These are phyloP conservation scores for Sylvia borin DNA, from an alignment of 2,797 vertebrate species.

Conservation along the genomic window DNA sequence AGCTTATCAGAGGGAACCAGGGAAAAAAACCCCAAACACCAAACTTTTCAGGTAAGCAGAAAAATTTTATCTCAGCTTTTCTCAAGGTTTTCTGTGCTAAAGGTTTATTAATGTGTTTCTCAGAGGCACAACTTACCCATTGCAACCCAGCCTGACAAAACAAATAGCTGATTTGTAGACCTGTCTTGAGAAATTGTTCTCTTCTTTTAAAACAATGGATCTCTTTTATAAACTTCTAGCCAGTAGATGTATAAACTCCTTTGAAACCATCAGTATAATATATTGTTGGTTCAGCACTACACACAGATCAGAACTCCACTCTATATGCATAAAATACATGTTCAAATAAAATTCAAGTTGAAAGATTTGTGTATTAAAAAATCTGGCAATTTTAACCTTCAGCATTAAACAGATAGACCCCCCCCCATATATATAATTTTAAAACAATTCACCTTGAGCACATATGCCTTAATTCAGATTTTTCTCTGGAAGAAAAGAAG, in stretches of 20 bases:
- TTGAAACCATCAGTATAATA: background rate
- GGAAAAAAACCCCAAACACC: background rate
- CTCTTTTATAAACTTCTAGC: background rate
- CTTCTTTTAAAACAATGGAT: background rate
- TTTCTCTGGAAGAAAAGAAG: background rate
- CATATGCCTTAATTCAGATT: background rate
- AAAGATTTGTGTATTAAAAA: background rate
- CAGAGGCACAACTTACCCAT: background rate
- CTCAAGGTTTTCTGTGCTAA: background rate
- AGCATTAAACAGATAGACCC: background rate
- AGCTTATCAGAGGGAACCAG: background rate
- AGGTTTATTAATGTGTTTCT: background rate
- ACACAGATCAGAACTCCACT: background rate
- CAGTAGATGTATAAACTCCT: background rate
- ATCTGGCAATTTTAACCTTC: background rate
- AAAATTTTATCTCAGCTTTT: background rate
- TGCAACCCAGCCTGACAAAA: background rate
- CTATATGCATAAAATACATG: background rate
- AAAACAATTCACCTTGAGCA: background rate
- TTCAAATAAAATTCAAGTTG: background rate
- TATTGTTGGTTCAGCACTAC: background rate
- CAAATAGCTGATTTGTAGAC: background rate
- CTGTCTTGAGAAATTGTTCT: background rate
- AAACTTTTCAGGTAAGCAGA: background rate
- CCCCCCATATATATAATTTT: background rate